Percentiles rank a stretch among this genome's conserved stretches.
phyloP scores from a whole-genome alignment of 2,113 vertebrate genomes.

The Xiphorhynchus elegans region DNA sequence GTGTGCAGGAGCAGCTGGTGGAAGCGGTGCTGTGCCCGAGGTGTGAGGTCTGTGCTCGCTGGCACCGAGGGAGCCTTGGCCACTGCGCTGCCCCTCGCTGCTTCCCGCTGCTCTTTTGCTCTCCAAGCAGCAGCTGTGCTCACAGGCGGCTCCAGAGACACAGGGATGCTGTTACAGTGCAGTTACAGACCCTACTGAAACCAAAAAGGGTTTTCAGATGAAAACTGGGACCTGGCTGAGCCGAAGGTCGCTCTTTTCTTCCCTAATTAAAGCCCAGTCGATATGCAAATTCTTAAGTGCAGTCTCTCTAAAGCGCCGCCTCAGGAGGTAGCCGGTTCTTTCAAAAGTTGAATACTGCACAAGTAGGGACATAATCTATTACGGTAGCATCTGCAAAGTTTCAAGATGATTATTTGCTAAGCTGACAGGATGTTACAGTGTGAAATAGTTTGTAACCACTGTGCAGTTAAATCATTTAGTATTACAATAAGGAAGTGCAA shows the following conservation, averaged over 20 bases:
- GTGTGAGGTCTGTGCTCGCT: background rate
- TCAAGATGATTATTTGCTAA: background rate
- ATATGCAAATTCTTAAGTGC: background rate
- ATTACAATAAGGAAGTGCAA: slow-evolving; percentile 33
- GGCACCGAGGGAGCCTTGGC: background rate
- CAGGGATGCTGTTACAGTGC: background rate
- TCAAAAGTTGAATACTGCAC: background rate
- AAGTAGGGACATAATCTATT: background rate
- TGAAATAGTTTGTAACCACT: slow-evolving; percentile 12
- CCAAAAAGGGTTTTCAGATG: background rate
- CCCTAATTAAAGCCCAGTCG: background rate
- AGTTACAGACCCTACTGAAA: background rate
- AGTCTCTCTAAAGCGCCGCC: fast-evolving
- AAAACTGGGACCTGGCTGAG: background rate
- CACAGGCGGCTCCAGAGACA: background rate
- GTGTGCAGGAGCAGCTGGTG: background rate
- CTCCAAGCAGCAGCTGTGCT: background rate
- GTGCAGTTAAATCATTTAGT: background rate
- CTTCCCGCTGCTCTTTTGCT: background rate
- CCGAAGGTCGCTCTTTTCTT: background rate
- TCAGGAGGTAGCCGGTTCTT: fast-evolving
- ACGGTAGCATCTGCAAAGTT: background rate
- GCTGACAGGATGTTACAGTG: slow-evolving; percentile 28
- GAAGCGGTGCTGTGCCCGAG: background rate
- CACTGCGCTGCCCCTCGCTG: background rate